Conservation (phyloP, 2,797 vertebrate genomes). For the Melanotaenia nigrans region DNA sequence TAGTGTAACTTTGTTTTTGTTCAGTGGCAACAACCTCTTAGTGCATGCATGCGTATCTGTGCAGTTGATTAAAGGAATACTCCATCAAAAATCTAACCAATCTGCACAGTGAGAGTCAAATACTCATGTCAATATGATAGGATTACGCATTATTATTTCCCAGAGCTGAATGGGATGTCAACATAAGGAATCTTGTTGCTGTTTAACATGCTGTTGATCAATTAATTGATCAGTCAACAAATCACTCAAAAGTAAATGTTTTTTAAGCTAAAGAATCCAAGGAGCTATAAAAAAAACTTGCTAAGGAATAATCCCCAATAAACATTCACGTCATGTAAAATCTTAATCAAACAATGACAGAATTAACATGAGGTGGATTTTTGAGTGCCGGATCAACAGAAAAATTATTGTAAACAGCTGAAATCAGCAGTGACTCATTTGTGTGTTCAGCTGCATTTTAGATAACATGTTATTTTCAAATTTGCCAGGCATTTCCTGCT, state of each 20-base stretch:
- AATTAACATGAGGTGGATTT: background rate
- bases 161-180: background rate
- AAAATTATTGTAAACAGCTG: background rate
- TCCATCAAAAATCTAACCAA: background rate
- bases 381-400: background rate
- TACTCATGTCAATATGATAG: accelerated
- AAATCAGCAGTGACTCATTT: background rate
- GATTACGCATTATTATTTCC: background rate
- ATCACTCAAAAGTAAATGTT: background rate
- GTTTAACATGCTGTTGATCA: background rate
- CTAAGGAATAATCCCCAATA: conserved; percentile 14
- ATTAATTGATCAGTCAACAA: background rate
- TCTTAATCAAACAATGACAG: conserved; percentile 12
- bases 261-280: conserved; percentile 2
- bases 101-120: background rate
- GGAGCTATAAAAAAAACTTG: conserved; percentile 1
- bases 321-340: conserved; percentile 10
- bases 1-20: conserved; percentile 29
- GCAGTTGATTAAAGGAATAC: background rate
- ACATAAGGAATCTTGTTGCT: background rate
- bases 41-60: conserved; percentile 13
- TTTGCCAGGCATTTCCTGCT: background rate
- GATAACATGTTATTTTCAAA: background rate
- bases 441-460: background rate
- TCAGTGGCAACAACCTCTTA: conserved; percentile 57